Percentiles rank a stretch among this genome's conserved stretches.
These are phyloP conservation scores for Psittacula derbiana DNA, from an alignment of 2,797 vertebrate genomes.

Conservation along the genomic window DNA sequence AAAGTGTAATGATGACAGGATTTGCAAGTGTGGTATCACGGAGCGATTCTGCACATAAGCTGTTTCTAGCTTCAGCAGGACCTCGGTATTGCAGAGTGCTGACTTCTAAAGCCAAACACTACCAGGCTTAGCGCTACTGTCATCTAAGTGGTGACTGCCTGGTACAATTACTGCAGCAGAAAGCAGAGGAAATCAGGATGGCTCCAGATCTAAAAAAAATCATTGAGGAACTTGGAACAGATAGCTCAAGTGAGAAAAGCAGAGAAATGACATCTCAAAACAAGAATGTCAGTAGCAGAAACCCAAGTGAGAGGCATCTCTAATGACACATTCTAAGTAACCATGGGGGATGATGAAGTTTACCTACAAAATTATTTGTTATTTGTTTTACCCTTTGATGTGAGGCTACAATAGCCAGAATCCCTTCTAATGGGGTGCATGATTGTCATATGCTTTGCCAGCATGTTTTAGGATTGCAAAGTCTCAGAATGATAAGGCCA, in stretches of 20 bases:
- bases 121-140: not conserved
- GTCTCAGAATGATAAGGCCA: not conserved
- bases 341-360: not conserved
- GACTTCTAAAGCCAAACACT: not conserved
- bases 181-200: not conserved
- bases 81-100: not conserved
- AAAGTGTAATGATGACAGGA: not conserved
- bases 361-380: not conserved
- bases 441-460: not conserved
- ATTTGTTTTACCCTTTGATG: not conserved
- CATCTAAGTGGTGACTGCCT: not conserved
- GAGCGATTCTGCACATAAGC: not conserved
- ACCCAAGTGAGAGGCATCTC: not conserved
- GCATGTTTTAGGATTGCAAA: not conserved
- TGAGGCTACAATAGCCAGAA: not conserved
- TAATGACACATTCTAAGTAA: not conserved
- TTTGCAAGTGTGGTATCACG: not conserved
- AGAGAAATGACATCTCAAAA: not conserved
- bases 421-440: not conserved
- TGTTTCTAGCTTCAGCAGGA: not conserved
- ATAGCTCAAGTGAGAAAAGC: not conserved
- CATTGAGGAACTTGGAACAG: not conserved
- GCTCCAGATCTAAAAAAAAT: not conserved
- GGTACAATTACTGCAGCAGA: not conserved
- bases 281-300: not conserved